These are phyloP conservation scores for Parapristionchus giblindavisi DNA, from an alignment of 2,888 invertebrate species.

Conservation along the genomic window DNA sequence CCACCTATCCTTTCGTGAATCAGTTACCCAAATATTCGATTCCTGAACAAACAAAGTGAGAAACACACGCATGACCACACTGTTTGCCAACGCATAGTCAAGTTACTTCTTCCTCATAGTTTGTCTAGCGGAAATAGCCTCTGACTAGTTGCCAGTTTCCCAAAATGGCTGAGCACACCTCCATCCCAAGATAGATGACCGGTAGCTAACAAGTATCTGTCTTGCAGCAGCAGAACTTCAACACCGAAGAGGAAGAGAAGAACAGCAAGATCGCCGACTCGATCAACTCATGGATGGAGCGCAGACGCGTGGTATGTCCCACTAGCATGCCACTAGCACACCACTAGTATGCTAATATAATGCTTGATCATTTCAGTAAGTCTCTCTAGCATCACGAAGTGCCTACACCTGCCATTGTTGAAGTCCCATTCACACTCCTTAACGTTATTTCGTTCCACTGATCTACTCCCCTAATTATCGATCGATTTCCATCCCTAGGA, in stretches of 20 bases:
- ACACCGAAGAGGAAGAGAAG: slow-evolving; percentile 50
- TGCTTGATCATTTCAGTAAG: slow-evolving; percentile 7
- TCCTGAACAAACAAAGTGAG: too few species aligned
- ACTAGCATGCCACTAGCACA: neutral
- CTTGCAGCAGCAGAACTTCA: slow-evolving; percentile 40
- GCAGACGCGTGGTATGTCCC: slow-evolving; percentile 49
- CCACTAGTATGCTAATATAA: neutral
- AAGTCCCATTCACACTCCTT: slow-evolving; percentile 1
- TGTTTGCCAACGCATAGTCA: too few species aligned
- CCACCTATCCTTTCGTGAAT: too few species aligned
- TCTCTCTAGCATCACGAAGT: neutral
- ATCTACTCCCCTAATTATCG: neutral
- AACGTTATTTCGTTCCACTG: slow-evolving; percentile 26
- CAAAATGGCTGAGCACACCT: too few species aligned
- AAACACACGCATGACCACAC: too few species aligned
- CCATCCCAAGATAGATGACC: too few species aligned
- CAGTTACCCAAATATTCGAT: too few species aligned
- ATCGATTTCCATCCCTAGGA: slow-evolving; percentile 12
- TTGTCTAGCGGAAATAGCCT: too few species aligned
- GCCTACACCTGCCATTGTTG: slow-evolving; percentile 12
- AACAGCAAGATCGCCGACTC: slow-evolving; percentile 54
- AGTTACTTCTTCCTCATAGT: too few species aligned
- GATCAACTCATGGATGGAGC: slow-evolving; percentile 59
- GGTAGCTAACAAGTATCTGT: too few species aligned
- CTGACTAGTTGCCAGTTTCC: too few species aligned